Percentiles rank a stretch among this genome's conserved stretches.
phyloP scores from a whole-genome alignment of 1,140 invertebrate genomes.

The Diabrotica undecimpunctata region DNA sequence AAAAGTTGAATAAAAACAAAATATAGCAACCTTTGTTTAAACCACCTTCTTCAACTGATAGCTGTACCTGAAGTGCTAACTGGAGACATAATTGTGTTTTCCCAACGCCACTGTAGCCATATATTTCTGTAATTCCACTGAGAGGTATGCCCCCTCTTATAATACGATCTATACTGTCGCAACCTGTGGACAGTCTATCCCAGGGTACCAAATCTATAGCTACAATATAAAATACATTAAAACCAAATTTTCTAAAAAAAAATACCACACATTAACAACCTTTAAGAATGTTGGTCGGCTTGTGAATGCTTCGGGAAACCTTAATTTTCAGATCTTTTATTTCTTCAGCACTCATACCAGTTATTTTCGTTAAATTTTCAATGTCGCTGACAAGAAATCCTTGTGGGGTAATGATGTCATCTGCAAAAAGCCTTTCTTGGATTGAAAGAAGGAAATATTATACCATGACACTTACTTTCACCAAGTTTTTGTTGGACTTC shows the following conservation, averaged over 20 bases:
- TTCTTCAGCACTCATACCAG: not conserved
- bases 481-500: no score
- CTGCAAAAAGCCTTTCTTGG: not conserved
- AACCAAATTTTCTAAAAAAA: not conserved
- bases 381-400: not conserved
- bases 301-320: not conserved
- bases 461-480: no score
- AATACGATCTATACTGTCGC: conserved; percentile 56
- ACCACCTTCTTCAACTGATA: conserved; percentile 40
- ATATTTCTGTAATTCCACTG: conserved; percentile 77
- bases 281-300: not conserved
- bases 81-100: conserved; percentile 85
- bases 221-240: conserved; percentile 14
- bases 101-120: conserved; percentile 75
- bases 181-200: conserved; percentile 58
- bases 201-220: conserved; percentile 36
- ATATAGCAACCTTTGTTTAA: conserved; percentile 29
- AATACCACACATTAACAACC: not conserved
- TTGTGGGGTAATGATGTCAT: not conserved
- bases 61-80: conserved; percentile 51
- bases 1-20: no score
- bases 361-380: not conserved
- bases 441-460: no score
- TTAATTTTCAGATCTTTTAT: not conserved
- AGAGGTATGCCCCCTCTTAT: conserved; percentile 69